Base-by-base conservation (phyloP, 2,797 vertebrate genomes). In the Yasuhikotakia modesta region DNA sequence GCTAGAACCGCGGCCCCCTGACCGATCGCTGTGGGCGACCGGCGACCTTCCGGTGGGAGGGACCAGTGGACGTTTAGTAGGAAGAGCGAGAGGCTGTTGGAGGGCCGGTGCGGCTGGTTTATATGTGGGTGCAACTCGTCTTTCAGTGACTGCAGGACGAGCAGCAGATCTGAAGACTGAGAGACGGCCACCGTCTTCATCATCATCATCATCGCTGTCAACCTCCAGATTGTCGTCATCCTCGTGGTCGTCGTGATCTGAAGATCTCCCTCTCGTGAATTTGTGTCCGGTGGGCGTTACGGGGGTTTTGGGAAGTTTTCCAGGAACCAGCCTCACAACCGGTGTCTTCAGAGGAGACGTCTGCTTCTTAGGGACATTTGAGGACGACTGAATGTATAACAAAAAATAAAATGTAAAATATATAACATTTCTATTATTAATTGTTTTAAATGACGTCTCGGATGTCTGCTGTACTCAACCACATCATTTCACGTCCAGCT, bases 181-280 rank as follows among this genome's bases (percentile, higher is more conserved):
- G 16, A 66, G 30, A n/a, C n/a, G n/a, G n/a, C n/a, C n/a, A n/a
- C n/a, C n/a, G n/a, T 64, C 71, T 8, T 79, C 32, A 32, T 84
- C 81, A 12, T 85, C 83, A 4, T 86, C 75, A 16, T 81, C 76
- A 10, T n/a, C n/a, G n/a, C n/a, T n/a, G n/a, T 87, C 72, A 17
- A 79, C 70, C 14, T 84, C 76, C 7, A 79, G 45, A 27, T 79
- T 76, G 58, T 88, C 87, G 3, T 87, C 79, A 69, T 84, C 82
- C n/a, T 82, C 82, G 2, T 73, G 66, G 61, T 78, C 81, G 60
- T 81, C 79, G 2, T 48, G 35, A 39, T 81, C 39, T 4, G 72
- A 79, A 80, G 61, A 45, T 53, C 22, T 43, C 58, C 63, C 32
- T 70, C 35, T 78, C 50, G 63, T 57, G 6, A 72, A 58, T n/a